Percentiles rank a stretch among this genome's conserved stretches.
Conservation (phyloP, 2,797 vertebrate genomes). For the Petrocephalus schoutedeni region DNA sequence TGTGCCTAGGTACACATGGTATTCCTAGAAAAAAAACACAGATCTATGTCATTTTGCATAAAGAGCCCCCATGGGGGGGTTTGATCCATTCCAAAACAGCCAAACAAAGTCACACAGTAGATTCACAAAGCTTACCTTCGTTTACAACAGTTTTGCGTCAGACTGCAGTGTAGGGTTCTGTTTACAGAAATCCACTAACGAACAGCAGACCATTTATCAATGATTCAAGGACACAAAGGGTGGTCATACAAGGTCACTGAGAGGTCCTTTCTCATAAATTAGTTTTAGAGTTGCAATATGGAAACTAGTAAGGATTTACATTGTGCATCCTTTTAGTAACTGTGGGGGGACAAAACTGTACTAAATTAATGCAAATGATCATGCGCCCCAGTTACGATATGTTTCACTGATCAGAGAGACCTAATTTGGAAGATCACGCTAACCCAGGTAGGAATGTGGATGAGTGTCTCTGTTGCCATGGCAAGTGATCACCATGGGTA, state of each 20-base stretch:
- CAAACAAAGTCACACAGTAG: neutral
- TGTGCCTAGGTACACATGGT: neutral
- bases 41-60: neutral
- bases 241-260: neutral
- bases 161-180: neutral
- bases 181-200: neutral
- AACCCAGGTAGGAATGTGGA: neutral
- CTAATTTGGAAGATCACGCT: neutral
- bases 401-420: neutral
- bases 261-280: neutral
- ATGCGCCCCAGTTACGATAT: neutral
- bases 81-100: neutral
- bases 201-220: neutral
- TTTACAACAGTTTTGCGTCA: neutral
- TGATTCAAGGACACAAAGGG: neutral
- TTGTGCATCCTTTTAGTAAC: neutral
- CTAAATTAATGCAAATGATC: neutral
- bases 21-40: neutral
- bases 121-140: constrained; percentile 4
- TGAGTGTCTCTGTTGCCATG: neutral
- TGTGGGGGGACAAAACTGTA: neutral
- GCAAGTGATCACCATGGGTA: neutral
- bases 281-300: neutral
- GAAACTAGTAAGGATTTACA: neutral
- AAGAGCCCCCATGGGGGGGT: neutral